Evolutionary conservation across 2,797 vertebrate genomes (phyloP).

Genomic region (Melanogrammus aeglefinus): DNA sequence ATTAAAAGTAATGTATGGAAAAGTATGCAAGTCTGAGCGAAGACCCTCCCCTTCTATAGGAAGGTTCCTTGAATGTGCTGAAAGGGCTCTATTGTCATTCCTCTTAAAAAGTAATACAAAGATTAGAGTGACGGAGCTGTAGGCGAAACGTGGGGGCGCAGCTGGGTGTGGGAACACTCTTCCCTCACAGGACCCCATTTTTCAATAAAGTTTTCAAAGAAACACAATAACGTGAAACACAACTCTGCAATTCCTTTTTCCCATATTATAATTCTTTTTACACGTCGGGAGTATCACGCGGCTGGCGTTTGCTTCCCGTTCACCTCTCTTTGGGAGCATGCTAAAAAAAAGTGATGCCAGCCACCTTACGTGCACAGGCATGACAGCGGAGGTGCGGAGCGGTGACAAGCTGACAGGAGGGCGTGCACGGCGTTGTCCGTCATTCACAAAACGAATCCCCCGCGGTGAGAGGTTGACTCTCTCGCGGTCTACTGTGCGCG

Average conservation of each 20-base stretch:
- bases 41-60: background rate
- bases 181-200: background rate
- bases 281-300: background rate
- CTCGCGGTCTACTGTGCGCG: slow-evolving; percentile 30
- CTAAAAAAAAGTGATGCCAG: slow-evolving; percentile 7
- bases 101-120: background rate
- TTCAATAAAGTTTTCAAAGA: slow-evolving; percentile 15
- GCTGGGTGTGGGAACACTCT: background rate
- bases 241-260: slow-evolving; percentile 23
- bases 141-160: background rate
- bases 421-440: background rate
- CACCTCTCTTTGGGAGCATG: background rate
- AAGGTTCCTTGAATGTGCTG: background rate
- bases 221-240: slow-evolving; percentile 6
- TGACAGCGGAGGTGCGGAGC: background rate
- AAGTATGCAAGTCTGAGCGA: background rate
- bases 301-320: background rate
- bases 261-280: background rate
- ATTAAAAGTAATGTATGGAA: background rate
- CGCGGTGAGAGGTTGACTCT: slow-evolving; percentile 51
- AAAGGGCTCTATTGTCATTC: background rate
- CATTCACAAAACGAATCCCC: slow-evolving; percentile 26
- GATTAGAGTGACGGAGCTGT: slow-evolving; percentile 5
- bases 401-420: background rate
- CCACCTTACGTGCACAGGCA: slow-evolving; percentile 15